These are phyloP conservation scores for Panonychus citri DNA, from an alignment of 1,140 invertebrate species.

Conservation along the genomic window DNA sequence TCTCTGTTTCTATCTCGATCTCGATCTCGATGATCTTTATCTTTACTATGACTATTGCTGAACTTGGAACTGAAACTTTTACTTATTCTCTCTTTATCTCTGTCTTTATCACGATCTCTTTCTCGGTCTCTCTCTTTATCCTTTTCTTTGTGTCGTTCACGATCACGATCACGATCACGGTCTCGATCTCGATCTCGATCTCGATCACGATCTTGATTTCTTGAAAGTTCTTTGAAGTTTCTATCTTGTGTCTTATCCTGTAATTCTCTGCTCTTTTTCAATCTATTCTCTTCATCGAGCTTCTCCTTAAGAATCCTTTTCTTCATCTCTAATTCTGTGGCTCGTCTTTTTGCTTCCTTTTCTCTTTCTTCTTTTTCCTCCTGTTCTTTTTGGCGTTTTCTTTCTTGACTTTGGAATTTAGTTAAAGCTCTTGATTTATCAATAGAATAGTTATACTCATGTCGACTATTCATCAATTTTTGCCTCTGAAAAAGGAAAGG, in stretches of 20 bases:
- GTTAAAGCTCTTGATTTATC: neutral
- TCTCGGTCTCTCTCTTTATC: neutral
- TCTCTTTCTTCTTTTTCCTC: neutral
- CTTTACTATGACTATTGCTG: too few relatives aligned
- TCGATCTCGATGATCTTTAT: neutral
- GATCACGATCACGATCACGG: neutral
- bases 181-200: too few relatives aligned
- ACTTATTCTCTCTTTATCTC: neutral
- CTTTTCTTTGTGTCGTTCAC: neutral
- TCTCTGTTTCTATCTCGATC: neutral
- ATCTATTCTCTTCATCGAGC: neutral
- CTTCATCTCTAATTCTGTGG: neutral
- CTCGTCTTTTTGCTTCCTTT: neutral
- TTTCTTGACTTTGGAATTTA: neutral
- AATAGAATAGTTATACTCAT: neutral
- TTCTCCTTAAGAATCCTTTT: neutral
- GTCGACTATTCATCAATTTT: neutral
- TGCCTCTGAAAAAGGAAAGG: neutral
- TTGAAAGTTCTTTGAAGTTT: too few relatives aligned
- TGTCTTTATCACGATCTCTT: neutral
- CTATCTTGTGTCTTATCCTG: neutral
- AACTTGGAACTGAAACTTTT: neutral
- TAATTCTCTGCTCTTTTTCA: neutral
- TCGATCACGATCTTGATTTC: too few relatives aligned
- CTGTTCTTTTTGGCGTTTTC: neutral